Evolutionary conservation across 2,113 vertebrate species (phyloP).

Genomic region (Meles meles): DNA sequence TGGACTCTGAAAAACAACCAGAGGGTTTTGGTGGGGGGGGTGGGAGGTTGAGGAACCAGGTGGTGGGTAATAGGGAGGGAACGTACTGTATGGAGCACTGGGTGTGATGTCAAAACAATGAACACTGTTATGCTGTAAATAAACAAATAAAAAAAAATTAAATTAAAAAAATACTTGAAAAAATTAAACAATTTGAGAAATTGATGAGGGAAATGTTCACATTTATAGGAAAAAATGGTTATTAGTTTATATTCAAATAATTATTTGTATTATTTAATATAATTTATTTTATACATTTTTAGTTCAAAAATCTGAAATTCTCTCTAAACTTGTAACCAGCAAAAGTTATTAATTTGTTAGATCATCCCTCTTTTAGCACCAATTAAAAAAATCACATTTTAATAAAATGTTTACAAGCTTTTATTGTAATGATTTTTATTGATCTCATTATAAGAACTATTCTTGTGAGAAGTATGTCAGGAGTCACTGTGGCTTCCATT

Average conservation of each 20-base stretch:
- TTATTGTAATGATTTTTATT: not conserved
- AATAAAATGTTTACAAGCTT: not conserved
- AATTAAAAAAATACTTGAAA: not conserved
- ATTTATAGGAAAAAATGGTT: not conserved
- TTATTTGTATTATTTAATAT: not conserved
- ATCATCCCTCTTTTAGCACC: not conserved
- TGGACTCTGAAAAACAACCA: too few species aligned
- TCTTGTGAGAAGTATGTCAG: constrained; percentile 3
- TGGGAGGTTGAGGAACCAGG: too few species aligned
- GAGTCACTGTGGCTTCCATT: not conserved
- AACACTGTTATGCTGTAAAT: too few species aligned
- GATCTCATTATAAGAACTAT: not conserved
- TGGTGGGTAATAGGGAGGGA: too few species aligned
- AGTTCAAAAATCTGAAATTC: not conserved
- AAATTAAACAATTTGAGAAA: not conserved
- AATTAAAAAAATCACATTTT: not conserved
- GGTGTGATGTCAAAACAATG: too few species aligned
- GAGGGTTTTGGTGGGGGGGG: too few species aligned
- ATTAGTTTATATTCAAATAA: not conserved
- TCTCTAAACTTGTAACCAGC: not conserved
- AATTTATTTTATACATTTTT: not conserved
- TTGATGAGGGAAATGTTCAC: not conserved
- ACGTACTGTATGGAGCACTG: too few species aligned
- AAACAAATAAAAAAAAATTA: too few species aligned
- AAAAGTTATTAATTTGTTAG: not conserved